phyloP scores from a whole-genome alignment of 35 echinoderm and acorn worm species.

The Acanthaster planci region DNA sequence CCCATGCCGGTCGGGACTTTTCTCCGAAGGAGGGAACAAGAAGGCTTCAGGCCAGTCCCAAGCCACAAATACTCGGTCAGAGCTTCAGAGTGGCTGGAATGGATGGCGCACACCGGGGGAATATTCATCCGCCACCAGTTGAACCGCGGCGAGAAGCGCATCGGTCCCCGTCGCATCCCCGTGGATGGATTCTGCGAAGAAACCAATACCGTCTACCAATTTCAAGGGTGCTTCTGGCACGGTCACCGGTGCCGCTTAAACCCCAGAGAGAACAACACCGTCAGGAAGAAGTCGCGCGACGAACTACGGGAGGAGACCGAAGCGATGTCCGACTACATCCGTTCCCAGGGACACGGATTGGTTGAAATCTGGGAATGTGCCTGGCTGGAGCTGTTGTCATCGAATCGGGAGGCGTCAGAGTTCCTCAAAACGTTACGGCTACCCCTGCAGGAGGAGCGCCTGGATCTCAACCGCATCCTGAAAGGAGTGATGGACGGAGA shows the following conservation, averaged over 20 bases:
- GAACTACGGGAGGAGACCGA: constrained; percentile 13
- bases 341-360: not conserved
- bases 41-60: constrained; percentile 16
- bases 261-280: constrained; percentile 8
- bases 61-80: constrained; percentile 13
- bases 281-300: constrained; percentile 2
- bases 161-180: constrained; percentile 35
- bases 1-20: constrained; percentile 60
- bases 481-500: no score
- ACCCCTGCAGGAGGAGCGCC: no score
- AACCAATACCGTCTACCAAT: constrained; percentile 53
- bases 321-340: constrained; percentile 39
- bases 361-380: constrained; percentile 50
- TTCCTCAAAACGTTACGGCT: no score
- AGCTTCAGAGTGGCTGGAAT: constrained; percentile 41
- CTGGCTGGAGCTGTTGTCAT: not conserved
- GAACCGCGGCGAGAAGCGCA: constrained; percentile 34
- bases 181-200: constrained; percentile 43
- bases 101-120: constrained; percentile 20
- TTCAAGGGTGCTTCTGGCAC: constrained; percentile 64
- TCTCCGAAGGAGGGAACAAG: constrained; percentile 33
- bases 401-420: not conserved
- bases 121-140: constrained; percentile 37
- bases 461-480: no score
- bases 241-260: constrained; percentile 58